Base-by-base conservation (phyloP, 1,140 invertebrate species). In the Bombus consobrinus region DNA sequence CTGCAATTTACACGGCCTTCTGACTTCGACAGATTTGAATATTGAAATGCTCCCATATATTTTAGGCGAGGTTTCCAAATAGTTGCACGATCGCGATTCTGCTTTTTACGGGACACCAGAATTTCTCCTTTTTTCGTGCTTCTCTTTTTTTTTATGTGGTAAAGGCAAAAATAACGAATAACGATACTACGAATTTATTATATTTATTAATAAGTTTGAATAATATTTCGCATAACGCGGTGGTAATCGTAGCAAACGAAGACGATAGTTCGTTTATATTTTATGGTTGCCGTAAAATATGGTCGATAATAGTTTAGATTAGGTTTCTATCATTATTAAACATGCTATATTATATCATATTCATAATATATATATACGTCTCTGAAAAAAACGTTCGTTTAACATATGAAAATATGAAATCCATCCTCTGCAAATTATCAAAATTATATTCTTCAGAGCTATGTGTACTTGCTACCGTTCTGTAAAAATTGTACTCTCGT, bases 1-100 rank as follows among this genome's bases (percentile, higher is more conserved):
- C 80, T 68, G 78, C 68, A 81, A 77, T 89, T 88, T 64, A 57
- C 72, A 53, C 32, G 41, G 43, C 15, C 6, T 18, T 22, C 43
- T 28, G 47, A 34, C 41, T 43, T 57, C 43, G 82, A 81, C 53
- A 22, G 28, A 34, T 28, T n/a, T 28, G 72, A 43, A 73, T 73
- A 81, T 59, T 28, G 39, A 62, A 72, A 73, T 43, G 12, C 2
- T 5, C 22, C 18, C 34, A 25, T 34, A n/a, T 4, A 15, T 15
- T 18, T 64, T 64, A 2, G 13, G 62, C 28, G 0, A 5, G 4
- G n/a, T 15, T 64, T 62, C 28, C 59, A 12, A 62, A 62, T 28
- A 62, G 28, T 62, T 8, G 18, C 47, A 8, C 47, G 18, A 53
- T 22, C 18, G 18, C 18, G 5, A 22, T 53, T 53, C 1, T 53